A percentile compares a stretch with the other conserved stretches of the same genome.
phyloP scores from a whole-genome alignment of 2,888 invertebrate species.

The Epistrophella euchroma region DNA sequence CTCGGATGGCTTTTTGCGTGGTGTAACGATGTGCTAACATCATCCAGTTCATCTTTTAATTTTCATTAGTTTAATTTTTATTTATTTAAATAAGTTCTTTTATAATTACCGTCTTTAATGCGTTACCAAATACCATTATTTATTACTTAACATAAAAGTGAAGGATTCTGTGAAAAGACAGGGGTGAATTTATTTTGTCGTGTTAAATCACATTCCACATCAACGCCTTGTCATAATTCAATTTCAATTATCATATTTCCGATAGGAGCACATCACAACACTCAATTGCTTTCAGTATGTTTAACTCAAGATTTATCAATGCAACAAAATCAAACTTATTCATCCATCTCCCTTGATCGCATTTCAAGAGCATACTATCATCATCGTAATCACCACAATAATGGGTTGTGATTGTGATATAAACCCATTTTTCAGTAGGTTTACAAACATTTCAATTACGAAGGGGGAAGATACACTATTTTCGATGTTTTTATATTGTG shows the following conservation, averaged over 20 bases:
- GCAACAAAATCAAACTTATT: conserved; percentile 48
- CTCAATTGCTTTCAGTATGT: conserved; percentile 49
- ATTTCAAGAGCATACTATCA: conserved; percentile 39
- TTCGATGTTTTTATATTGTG: background rate
- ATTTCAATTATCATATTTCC: conserved; percentile 43
- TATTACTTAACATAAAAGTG: too few species aligned
- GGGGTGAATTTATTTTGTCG: background rate
- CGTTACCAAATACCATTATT: too few species aligned
- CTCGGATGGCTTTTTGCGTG: too few species aligned
- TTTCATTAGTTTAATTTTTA: too few species aligned
- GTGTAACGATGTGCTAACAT: too few species aligned
- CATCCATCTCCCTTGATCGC: conserved; percentile 43
- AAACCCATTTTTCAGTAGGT: conserved; percentile 50
- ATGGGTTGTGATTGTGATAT: conserved; percentile 43
- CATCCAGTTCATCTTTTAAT: too few species aligned
- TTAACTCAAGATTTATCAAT: conserved; percentile 44
- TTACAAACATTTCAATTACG: conserved; percentile 20
- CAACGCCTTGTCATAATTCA: conserved; percentile 59
- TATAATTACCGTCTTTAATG: too few species aligned
- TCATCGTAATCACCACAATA: conserved; percentile 45
- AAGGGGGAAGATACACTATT: conserved; percentile 13
- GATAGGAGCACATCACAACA: conserved; percentile 15
- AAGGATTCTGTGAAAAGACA: too few species aligned
- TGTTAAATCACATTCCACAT: conserved; percentile 36
- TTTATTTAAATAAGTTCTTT: too few species aligned